Evolutionary conservation across 2,797 vertebrate genomes (phyloP), one percentile per base, ranked within the genome.

Genomic region (Tapera naevia): DNA sequence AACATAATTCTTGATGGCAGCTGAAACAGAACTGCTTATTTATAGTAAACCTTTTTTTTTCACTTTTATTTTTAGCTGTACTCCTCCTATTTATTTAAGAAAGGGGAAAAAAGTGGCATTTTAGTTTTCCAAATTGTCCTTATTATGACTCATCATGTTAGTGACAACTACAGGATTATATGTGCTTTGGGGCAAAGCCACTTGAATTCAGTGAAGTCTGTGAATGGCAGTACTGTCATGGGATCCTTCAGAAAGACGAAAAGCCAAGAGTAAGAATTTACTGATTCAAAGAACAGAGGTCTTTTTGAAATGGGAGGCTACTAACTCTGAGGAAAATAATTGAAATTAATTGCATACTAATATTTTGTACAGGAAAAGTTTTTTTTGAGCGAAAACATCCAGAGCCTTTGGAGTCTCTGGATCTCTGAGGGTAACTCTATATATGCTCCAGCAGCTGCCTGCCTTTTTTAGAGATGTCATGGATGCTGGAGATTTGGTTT

Each of bases 11-110:
- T 76, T 93, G 53, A 37, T 57, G 57, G 61, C 60, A 94, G 48
- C 82, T 92, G 41, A 79, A 76, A 61, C 61, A 94, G 74, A 95
- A 87, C 30, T 28, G 33, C 39, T 76, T 76, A 93, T 91, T 90
- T 94, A 74, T 43, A 53, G 67, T 28, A 73, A 69, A 71, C 69
- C 4, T 28, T 32, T 50, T 53, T 50, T 41, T 48, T 48, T 48
- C 48, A 48, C 21, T 73, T 80, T 78, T 80, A n/a, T 84, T 94
- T 90, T 80, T 78, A 91, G 37, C 57, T 64, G 27, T 71, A 32
- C 17, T 91, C 14, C 33, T 88, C 28, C 58, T 93, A 27, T 35
- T 72, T 76, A 25, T 81, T 91, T 93, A 75, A 86, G 64, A 88
- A 75, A 87, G 4, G 3, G 6, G 2, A 11, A 48, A 60, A 79